Conservation (phyloP, 1,140 invertebrate genomes). For the Reticulitermes speratus region DNA sequence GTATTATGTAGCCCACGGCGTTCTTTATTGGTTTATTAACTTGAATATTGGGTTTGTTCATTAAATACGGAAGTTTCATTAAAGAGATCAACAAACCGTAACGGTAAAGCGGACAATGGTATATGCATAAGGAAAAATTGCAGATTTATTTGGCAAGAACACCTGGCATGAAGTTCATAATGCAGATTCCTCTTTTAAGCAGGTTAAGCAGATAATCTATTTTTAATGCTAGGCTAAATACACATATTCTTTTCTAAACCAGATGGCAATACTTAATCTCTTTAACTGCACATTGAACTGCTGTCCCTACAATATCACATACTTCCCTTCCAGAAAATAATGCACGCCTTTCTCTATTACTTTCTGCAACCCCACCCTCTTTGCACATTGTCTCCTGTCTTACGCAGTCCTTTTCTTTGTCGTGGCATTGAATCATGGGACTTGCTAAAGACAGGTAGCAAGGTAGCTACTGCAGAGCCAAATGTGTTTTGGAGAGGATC, state of each 20-base stretch:
- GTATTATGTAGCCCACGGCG: too few species aligned
- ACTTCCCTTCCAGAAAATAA: neutral
- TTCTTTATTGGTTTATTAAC: too few species aligned
- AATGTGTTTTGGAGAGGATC: conserved; percentile 3
- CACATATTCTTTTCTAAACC: neutral
- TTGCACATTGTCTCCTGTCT: neutral
- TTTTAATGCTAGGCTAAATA: neutral
- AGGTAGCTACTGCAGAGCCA: neutral
- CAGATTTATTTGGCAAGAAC: too few species aligned
- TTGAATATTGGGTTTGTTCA: too few species aligned
- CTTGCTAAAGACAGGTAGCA: conserved; percentile 10
- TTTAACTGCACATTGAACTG: neutral
- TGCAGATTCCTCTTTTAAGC: neutral
- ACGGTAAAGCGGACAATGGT: too few species aligned
- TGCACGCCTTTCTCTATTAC: neutral
- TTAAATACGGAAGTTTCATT: too few species aligned
- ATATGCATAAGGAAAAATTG: too few species aligned
- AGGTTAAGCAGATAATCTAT: neutral
- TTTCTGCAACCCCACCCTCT: neutral
- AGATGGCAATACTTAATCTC: neutral
- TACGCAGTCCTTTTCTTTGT: neutral
- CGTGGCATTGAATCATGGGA: conserved; percentile 3
- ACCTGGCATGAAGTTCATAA: too few species aligned
- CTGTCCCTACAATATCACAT: neutral
- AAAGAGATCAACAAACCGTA: too few species aligned